A percentile compares a stretch with the other conserved stretches of the same genome.
These are phyloP conservation scores for Kradibia gibbosae DNA, from an alignment of 1,140 invertebrate genomes.

Conservation along the genomic window DNA sequence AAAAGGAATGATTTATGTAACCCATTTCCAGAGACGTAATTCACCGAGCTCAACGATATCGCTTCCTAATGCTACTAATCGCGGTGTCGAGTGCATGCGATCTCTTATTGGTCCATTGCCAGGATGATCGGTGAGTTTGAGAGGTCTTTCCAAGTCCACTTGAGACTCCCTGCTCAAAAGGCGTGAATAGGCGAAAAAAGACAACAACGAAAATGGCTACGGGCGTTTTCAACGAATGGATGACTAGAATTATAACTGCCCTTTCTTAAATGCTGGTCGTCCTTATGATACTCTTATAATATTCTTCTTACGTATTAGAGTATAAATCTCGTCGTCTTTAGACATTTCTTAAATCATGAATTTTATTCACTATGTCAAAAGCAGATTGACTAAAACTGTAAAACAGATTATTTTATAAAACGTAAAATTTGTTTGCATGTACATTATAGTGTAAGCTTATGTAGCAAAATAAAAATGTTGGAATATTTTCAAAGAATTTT, in stretches of 20 bases:
- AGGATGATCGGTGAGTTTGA: background rate
- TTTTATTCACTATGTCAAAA: too few relatives aligned
- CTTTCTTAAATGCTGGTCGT: background rate
- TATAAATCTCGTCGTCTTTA: too few relatives aligned
- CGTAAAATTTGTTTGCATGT: too few relatives aligned
- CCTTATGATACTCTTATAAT: too few relatives aligned
- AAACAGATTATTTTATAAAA: too few relatives aligned
- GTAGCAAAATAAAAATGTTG: too few relatives aligned
- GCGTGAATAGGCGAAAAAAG: background rate
- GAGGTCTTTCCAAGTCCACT: background rate
- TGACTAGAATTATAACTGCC: slow-evolving; percentile 15
- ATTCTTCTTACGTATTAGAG: too few relatives aligned
- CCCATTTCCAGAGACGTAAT: background rate
- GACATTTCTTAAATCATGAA: too few relatives aligned
- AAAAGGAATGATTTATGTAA: slow-evolving; percentile 25
- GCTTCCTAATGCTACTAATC: slow-evolving; percentile 2
- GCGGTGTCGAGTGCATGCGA: slow-evolving; percentile 15
- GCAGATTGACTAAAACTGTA: too few relatives aligned
- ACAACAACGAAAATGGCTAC: background rate
- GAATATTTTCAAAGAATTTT: too few relatives aligned
- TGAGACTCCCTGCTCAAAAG: background rate
- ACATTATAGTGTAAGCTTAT: too few relatives aligned
- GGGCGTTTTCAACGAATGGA: background rate
- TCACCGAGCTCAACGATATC: slow-evolving; percentile 6
- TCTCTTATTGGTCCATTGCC: slow-evolving; percentile 19